Base-by-base conservation (phyloP, 2,113 vertebrate species). In the Corythaeola cristata region DNA sequence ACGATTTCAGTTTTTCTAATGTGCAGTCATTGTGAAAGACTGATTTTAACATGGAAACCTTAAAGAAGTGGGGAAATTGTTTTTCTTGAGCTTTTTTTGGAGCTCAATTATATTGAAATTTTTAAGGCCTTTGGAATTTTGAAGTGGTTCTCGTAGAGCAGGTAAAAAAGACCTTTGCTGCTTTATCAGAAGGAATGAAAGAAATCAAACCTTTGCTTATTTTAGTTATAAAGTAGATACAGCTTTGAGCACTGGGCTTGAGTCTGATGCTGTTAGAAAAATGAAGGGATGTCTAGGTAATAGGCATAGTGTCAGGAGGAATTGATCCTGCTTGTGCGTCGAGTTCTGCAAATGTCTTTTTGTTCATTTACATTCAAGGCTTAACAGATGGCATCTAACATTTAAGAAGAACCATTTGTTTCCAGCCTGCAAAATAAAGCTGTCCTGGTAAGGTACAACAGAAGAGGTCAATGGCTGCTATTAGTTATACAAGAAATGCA, bases 1-100 rank as follows among this genome's bases (percentile, higher is more conserved):
- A 66, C 63, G 73, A 69, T 64, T 95, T 93, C 45, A 55, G 96
- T 95, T 97, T 95, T 95, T 89, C 82, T 89, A 91, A 89, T 87
- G 50, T 69, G 6, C 45, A 92, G 28, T 86, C 79, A 67, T 84
- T 69, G 20, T 88, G 62, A 60, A 82, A 91, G 64, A 50, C 66
- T 77, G 64, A 79, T 75, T 92, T 81, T 86, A 76, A 79, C 49
- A 30, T 1, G 4, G 47, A 81, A 88, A 84, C 30, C 77, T 44
- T 63, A 49, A 74, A 83, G 45, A 63, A 84, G 41, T 60, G 55
- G 27, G 66, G 30, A 85, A 75, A 73, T 69, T 37, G 9, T 78
- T 91, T 89, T 32, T 93, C 67, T 44, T 47, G 17, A 81, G 59
- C 32, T 50, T 58, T 82, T 90, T 53, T 90, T 50, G 9, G 47